Conservation (phyloP, 2,888 invertebrate genomes). For the Galerucella pusilla region DNA sequence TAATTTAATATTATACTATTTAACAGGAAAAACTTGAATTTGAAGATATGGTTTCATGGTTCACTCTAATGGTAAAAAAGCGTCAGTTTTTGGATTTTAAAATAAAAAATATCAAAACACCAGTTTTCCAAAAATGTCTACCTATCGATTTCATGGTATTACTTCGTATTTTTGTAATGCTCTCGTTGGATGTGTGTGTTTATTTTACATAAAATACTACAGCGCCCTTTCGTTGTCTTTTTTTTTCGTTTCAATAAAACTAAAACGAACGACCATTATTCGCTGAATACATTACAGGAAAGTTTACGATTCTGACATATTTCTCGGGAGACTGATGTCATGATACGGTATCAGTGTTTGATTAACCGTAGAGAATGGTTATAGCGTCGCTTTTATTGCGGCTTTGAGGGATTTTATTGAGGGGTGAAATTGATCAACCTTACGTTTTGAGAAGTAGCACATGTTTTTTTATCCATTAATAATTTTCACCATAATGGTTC, state of each 20-base stretch:
- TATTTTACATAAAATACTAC: neutral
- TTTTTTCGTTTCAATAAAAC: conserved; percentile 4
- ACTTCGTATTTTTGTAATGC: neutral
- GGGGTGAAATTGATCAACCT: conserved; percentile 51
- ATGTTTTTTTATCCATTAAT: conserved; percentile 49
- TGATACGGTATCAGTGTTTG: conserved; percentile 54
- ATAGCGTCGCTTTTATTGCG: conserved; percentile 49
- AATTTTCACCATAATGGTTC: conserved; percentile 21
- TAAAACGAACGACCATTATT: conserved; percentile 24
- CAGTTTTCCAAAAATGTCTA: no score
- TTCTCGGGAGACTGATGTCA: conserved; percentile 52
- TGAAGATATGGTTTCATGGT: no score
- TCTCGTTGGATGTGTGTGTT: neutral
- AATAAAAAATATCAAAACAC: no score
- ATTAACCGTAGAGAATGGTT: conserved; percentile 55
- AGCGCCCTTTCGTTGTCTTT: neutral
- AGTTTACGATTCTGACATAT: conserved; percentile 46
- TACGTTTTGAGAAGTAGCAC: conserved; percentile 52
- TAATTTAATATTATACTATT: no score
- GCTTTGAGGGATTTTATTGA: conserved; percentile 45
- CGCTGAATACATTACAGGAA: conserved; percentile 35
- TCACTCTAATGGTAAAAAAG: no score
- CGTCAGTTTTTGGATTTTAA: no score
- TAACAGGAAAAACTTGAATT: no score
- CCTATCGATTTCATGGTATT: neutral